A percentile compares a stretch with the other conserved stretches of the same genome.
Evolutionary conservation across 2,888 invertebrate genomes (phyloP).

Genomic region (Diabrotica balteata): DNA sequence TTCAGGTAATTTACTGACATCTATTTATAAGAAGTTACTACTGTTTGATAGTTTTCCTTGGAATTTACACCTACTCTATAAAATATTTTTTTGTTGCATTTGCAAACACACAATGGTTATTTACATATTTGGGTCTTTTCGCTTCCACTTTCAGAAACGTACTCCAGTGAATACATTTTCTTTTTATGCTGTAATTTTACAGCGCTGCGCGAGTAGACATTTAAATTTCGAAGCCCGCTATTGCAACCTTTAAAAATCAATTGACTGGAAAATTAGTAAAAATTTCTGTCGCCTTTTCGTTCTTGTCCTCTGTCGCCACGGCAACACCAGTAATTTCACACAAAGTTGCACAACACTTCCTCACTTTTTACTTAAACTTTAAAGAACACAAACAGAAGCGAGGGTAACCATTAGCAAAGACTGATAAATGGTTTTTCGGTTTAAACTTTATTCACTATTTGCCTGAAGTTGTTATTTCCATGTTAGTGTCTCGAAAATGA

Average conservation of each 20-base stretch:
- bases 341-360: not conserved
- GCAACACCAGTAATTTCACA: constrained; percentile 10
- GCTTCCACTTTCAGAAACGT: not conserved
- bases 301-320: constrained; percentile 4
- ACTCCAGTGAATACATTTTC: constrained; percentile 3
- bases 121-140: not conserved
- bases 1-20: too few species aligned
- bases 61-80: too few species aligned
- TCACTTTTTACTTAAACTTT: constrained; percentile 1
- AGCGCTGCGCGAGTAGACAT: constrained; percentile 6
- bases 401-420: too few species aligned
- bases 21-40: too few species aligned
- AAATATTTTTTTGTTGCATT: too few species aligned
- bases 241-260: constrained; percentile 14
- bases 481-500: too few species aligned
- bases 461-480: too few species aligned
- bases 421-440: too few species aligned
- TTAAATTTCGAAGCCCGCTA: constrained; percentile 5
- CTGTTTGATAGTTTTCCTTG: too few species aligned
- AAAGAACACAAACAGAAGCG: constrained; percentile 7
- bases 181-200: constrained; percentile 8
- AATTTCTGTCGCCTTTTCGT: constrained; percentile 14
- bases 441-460: too few species aligned
- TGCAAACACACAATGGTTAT: not conserved
- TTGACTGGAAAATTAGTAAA: constrained; percentile 15